Conservation (phyloP, 2,113 vertebrate species). For the Ammodramus savannarum region DNA sequence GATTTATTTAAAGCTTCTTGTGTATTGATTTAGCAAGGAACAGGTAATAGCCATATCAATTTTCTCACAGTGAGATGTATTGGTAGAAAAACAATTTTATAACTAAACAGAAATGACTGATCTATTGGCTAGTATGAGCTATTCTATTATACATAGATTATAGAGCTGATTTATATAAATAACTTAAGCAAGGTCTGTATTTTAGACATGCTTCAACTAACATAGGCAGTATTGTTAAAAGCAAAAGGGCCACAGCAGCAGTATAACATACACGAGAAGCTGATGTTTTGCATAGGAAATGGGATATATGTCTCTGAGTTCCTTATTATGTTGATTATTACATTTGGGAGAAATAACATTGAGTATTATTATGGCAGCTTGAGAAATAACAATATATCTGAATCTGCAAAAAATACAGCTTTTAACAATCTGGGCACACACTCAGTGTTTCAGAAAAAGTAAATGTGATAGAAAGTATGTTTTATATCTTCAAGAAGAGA, state of each 20-base stretch:
- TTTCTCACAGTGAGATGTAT: slow-evolving; percentile 6
- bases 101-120: slow-evolving; percentile 38
- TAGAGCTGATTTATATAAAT: background rate
- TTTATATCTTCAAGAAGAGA: background rate
- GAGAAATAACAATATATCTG: slow-evolving; percentile 13
- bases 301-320: background rate
- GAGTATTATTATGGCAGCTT: background rate
- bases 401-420: slow-evolving; percentile 15
- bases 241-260: background rate
- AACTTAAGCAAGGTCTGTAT: background rate
- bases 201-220: background rate
- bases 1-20: background rate
- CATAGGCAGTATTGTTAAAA: background rate
- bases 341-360: background rate
- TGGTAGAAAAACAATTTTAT: slow-evolving; percentile 6
- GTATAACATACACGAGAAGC: background rate
- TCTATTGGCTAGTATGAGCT: background rate
- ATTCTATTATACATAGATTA: background rate
- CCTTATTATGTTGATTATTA: background rate
- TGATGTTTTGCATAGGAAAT: background rate
- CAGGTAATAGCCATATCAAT: slow-evolving; percentile 20
- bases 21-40: slow-evolving; percentile 33
- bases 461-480: slow-evolving; percentile 15
- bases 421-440: background rate
- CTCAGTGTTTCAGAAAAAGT: background rate